Evolutionary conservation across 1,140 invertebrate species (phyloP), one percentile per base, ranked within the genome.

Genomic region (Macrobrachium rosenbergii): DNA sequence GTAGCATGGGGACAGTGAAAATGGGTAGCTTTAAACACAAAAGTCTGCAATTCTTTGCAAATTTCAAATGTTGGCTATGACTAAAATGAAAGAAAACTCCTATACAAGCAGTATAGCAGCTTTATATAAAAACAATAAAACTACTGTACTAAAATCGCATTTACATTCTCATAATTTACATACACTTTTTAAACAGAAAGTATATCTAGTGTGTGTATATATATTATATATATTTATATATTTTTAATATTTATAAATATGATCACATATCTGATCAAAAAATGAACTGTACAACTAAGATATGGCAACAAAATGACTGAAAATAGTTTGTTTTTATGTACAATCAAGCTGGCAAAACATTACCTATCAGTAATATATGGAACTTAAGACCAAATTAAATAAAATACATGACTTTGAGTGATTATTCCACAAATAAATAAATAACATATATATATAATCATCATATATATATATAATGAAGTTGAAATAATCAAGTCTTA

Each of bases 261-360:
- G 60, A 84, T 84, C 73, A 84, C 37, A 76, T 63, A 63, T 77
- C 62, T 52, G 62, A 78, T 62, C 62, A 64, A 84, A 84, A 82
- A 78, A 64, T 64, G 63, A 72, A 78, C 75, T 84, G 73, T 84
- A 84, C 83, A 84, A 84, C 83, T 82, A 84, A 84, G 28, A 78
- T 84, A 84, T 84, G 83, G 83, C 83, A 84, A 84, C 83, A 84
- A 84, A 84, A 78, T 78, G 75, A 84, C 73, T 84, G 16, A 67
- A 64, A 78, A 77, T 76, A 52, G 64, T 77, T 84, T 64, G 60
- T 17, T 75, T 69, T 75, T 83, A 84, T 78, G 77, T 84, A 84
- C 83, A 84, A 60, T 64, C 58, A 58, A 78, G 73, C n/a, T 82
- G 67, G 58, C 60, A 82, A 82, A 69, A 64, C 83, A 52, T 84